Evolutionary conservation across 2,797 vertebrate species (phyloP).

Genomic region (Poecile montanus): DNA sequence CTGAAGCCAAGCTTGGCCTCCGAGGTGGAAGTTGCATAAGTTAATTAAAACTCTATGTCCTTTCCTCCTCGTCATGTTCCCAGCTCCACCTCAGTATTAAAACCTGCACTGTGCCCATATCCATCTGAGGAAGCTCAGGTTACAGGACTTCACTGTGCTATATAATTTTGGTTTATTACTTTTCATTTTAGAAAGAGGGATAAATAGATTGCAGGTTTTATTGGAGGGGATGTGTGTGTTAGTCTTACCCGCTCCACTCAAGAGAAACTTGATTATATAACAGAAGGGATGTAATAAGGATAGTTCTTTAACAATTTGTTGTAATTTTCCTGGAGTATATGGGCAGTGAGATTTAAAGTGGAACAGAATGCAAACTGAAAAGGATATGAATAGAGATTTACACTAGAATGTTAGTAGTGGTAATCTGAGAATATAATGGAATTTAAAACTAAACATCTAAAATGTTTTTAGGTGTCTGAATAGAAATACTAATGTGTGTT

Average conservation of each 20-base stretch:
- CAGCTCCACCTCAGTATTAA: not conserved
- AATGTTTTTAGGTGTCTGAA: not conserved
- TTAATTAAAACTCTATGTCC: slow-evolving; percentile 45
- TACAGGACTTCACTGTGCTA: not conserved
- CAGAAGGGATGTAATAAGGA: not conserved
- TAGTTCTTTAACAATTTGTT: not conserved
- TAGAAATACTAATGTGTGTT: not conserved
- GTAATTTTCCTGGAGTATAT: not conserved
- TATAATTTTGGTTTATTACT: not conserved
- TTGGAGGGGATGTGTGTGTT: not conserved
- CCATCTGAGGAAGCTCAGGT: not conserved
- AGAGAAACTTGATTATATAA: not conserved
- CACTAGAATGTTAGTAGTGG: not conserved
- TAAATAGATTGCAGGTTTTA: not conserved
- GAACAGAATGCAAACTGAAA: not conserved
- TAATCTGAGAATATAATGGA: not conserved
- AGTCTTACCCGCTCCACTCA: not conserved
- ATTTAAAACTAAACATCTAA: not conserved
- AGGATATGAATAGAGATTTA: not conserved
- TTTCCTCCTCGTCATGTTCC: not conserved
- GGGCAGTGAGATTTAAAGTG: not conserved
- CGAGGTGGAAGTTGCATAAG: slow-evolving; percentile 38
- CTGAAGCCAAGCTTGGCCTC: not conserved
- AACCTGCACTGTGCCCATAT: not conserved
- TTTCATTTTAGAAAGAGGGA: not conserved